Conservation (phyloP, 2,113 vertebrate species). For the Proterorhinus semilunaris region DNA sequence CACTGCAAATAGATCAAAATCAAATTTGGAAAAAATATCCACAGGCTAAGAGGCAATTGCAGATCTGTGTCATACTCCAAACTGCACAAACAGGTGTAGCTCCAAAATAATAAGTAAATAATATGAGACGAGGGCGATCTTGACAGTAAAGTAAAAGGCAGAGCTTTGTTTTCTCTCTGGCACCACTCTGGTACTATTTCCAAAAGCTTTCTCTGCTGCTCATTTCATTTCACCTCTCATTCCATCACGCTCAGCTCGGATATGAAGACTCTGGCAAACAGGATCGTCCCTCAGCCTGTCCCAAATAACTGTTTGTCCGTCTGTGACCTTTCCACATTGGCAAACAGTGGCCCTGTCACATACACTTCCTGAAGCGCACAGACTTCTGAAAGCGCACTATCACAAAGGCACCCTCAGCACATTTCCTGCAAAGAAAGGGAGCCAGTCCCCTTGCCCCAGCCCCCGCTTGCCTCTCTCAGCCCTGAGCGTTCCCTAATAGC, state of each 20-base stretch:
- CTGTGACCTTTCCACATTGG: constrained; percentile 27
- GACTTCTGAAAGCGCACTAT: constrained; percentile 54
- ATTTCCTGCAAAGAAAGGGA: constrained; percentile 51
- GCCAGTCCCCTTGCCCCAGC: constrained; percentile 37
- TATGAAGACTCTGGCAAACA: constrained; percentile 23
- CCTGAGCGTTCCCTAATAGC: constrained; percentile 57
- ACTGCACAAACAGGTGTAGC: too few species aligned
- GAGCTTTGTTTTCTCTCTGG: not conserved
- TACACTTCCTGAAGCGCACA: constrained; percentile 34
- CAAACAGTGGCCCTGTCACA: constrained; percentile 49
- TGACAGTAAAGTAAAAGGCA: not conserved
- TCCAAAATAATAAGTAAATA: too few species aligned
- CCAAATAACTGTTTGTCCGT: constrained; percentile 41
- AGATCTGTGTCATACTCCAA: too few species aligned
- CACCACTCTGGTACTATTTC: not conserved
- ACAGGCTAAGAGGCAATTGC: too few species aligned
- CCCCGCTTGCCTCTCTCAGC: constrained; percentile 30
- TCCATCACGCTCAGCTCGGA: constrained; percentile 2
- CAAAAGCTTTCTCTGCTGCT: not conserved
- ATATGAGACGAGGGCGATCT: not conserved
- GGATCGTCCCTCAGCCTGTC: constrained; percentile 11
- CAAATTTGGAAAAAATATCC: too few species aligned
- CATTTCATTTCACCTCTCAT: constrained; percentile 32
- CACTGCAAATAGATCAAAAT: too few species aligned
- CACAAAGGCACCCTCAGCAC: constrained; percentile 60